Base-by-base conservation (phyloP, 2,888 invertebrate genomes). In the Epistrophella euchroma region DNA sequence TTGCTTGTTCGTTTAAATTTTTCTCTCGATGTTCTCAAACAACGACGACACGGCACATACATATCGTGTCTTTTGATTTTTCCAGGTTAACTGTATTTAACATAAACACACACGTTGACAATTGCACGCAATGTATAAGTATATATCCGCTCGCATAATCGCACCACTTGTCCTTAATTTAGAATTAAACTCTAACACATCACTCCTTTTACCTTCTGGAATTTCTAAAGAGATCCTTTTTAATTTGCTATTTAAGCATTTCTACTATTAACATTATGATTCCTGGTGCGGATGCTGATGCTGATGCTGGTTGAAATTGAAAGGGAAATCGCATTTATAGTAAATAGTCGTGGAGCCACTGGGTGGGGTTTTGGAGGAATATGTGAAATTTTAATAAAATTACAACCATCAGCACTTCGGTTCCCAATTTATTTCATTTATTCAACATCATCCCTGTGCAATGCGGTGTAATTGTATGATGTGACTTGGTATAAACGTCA, bases 131-230 rank as follows among this genome's bases (percentile, higher is more conserved):
- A 40, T 66, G 64, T 6, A 72, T 62, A 85, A 71, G 70, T 64
- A 68, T 78, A 28, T 32, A 56, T 22, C 68, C 62, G 35, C 35
- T 74, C 17, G 68, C 45, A 60, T 85, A 72, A 81, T 62, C 58
- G 71, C 45, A 47, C 71, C 76, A 86, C 81, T 86, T 86, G 85
- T 68, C 73, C 81, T 86, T 82, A 86, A 78, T 86, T 82, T 55
- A 64, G 77, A 40, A 77, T 82, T 82, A 15, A 66, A 70, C 82
- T 86, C 82, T 45, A 64, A 0, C 22, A 40, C 2, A 13, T 5
- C 6, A 9, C 2, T 32, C 11, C 1, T 1, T 25, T 4, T 15
- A 9, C 6, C 4, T 11, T 17, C 2, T 28, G 2, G 37, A 17
- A 17, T 11, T 35, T 35, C 3, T 45, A n/a, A 32, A 43, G 66